Percentiles rank a stretch among this genome's conserved stretches.
Evolutionary conservation across 2,797 vertebrate species (phyloP).

Genomic region (Sphenodon punctatus): DNA sequence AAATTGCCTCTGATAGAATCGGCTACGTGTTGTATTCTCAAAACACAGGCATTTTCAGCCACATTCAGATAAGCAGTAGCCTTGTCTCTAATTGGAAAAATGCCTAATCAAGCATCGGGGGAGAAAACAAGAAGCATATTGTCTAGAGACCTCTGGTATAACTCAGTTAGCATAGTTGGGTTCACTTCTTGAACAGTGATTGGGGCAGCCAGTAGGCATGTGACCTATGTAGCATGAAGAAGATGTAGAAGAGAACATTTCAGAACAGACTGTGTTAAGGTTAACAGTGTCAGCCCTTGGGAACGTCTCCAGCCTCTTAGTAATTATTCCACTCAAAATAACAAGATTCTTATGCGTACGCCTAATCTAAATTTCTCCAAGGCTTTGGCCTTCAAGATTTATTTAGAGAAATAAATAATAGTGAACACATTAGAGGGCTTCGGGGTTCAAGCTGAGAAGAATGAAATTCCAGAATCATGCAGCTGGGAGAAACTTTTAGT

Average conservation of each 20-base stretch:
- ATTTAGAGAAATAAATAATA: background rate
- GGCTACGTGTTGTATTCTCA: rapidly evolving
- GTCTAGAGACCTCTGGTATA: background rate
- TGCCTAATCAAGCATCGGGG: background rate
- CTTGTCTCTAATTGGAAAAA: background rate
- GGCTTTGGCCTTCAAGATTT: background rate
- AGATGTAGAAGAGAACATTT: rapidly evolving
- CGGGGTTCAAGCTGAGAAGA: background rate
- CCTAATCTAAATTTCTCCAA: background rate
- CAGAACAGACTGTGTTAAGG: background rate
- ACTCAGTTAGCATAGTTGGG: background rate
- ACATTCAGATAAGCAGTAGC: background rate
- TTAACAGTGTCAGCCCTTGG: background rate
- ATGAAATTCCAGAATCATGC: background rate
- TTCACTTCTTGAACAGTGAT: background rate
- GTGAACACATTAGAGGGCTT: background rate
- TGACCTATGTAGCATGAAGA: rapidly evolving
- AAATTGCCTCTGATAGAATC: too few relatives aligned
- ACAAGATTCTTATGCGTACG: background rate
- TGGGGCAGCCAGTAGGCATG: background rate
- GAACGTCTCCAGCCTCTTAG: rapidly evolving
- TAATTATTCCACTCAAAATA: background rate
- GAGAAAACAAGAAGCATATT: background rate
- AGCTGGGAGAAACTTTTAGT: background rate
- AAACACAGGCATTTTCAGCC: background rate